These are phyloP conservation scores for Leucophenga maculata DNA, from an alignment of 2,888 invertebrate genomes.

Conservation along the genomic window DNA sequence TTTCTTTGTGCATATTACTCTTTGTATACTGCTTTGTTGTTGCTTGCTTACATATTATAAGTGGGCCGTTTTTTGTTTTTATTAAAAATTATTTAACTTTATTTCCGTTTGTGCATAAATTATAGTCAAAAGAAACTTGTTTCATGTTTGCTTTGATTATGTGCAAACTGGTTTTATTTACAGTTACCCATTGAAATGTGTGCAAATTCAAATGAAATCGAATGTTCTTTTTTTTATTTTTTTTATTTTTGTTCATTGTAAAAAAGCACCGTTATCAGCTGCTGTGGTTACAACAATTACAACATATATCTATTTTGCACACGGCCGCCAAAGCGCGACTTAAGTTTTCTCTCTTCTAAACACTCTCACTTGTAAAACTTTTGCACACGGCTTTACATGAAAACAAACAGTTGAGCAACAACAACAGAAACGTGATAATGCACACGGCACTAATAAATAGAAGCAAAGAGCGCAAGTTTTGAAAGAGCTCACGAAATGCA, in stretches of 20 bases:
- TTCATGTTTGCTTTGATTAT: constrained; percentile 31
- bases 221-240: background rate
- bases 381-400: constrained; percentile 56
- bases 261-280: constrained; percentile 9
- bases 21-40: no score
- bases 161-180: background rate
- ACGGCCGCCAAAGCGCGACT: constrained; percentile 18
- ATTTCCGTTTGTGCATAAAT: constrained; percentile 15
- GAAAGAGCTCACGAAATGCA: background rate
- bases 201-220: background rate
- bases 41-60: background rate
- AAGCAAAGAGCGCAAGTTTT: background rate
- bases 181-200: background rate
- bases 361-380: constrained; percentile 27
- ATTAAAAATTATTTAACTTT: background rate
- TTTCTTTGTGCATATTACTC: background rate
- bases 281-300: background rate
- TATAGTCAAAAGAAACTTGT: constrained; percentile 17
- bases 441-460: constrained; percentile 49
- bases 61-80: background rate
- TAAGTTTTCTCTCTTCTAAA: background rate
- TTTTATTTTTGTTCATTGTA: background rate
- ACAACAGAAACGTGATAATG: constrained; percentile 41
- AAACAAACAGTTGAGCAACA: constrained; percentile 47
- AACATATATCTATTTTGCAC: constrained; percentile 1